Conservation (phyloP, 53 echinoderm and acorn worm genomes). For the Echinometra lucunter region DNA sequence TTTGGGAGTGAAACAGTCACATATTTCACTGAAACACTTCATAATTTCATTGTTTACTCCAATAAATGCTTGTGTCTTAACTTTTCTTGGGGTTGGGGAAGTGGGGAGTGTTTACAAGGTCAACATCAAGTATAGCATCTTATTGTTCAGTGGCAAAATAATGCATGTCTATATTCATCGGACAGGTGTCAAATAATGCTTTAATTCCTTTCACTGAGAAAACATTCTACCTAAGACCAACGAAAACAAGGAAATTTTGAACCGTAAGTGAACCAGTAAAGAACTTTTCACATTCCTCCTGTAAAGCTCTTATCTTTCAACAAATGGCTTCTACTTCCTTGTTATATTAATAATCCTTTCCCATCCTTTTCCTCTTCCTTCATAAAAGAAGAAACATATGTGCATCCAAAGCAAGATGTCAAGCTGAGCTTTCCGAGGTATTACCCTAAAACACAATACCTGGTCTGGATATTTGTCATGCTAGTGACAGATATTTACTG, state of each 20-base stretch:
- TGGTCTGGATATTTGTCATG: slow-evolving; percentile 21
- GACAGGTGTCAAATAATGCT: background rate
- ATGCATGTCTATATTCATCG: background rate
- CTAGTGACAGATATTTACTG: slow-evolving; percentile 6
- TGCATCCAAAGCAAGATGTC: slow-evolving; percentile 6
- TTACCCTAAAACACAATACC: slow-evolving; percentile 38
- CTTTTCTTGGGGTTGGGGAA: background rate
- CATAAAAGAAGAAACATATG: slow-evolving; percentile 33
- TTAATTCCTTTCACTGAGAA: background rate
- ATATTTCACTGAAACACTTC: background rate
- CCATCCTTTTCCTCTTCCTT: slow-evolving; percentile 36
- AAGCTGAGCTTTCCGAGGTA: slow-evolving; percentile 31
- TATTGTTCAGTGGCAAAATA: background rate
- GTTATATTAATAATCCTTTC: slow-evolving; percentile 28
- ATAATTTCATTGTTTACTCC: background rate
- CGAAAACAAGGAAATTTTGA: background rate
- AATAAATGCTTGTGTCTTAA: background rate
- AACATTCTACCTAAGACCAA: background rate
- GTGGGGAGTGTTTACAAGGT: background rate
- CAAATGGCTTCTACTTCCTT: slow-evolving; percentile 5
- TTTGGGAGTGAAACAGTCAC: background rate
- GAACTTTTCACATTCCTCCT: background rate
- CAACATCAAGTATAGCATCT: background rate
- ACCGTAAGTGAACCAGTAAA: background rate
- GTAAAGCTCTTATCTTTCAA: slow-evolving; percentile 34